Evolutionary conservation across 2,113 vertebrate species (phyloP).

Genomic region (Thunnus thynnus): DNA sequence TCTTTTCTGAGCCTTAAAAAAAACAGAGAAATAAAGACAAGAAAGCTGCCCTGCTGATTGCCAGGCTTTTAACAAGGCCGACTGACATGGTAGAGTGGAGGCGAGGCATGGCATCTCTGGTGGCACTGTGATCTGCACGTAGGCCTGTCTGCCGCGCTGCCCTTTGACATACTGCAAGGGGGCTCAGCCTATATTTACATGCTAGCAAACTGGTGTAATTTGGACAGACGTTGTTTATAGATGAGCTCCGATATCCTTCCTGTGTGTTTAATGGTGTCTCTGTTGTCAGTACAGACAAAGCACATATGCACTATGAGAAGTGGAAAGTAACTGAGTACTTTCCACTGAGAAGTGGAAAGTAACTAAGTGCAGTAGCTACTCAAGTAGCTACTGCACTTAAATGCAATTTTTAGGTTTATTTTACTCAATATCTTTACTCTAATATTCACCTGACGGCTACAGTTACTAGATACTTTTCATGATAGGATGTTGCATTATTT

Average conservation of each 20-base stretch:
- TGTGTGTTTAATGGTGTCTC: neutral
- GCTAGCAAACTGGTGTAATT: neutral
- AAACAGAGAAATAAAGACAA: neutral
- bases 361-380: too few relatives aligned
- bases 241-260: slow-evolving; percentile 4
- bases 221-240: slow-evolving; percentile 30
- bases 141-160: slow-evolving; percentile 40
- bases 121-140: slow-evolving; percentile 64
- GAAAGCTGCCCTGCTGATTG: slow-evolving; percentile 4
- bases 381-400: neutral
- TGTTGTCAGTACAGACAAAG: neutral
- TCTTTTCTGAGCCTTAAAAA: neutral
- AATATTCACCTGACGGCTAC: too few relatives aligned
- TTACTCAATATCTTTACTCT: too few relatives aligned
- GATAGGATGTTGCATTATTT: too few relatives aligned
- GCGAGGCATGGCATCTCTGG: slow-evolving; percentile 54
- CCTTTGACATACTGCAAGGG: slow-evolving; percentile 23
- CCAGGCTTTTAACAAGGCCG: slow-evolving; percentile 40
- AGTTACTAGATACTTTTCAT: too few relatives aligned
- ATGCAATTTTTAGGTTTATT: neutral
- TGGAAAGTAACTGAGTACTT: neutral
- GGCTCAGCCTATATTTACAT: slow-evolving; percentile 20
- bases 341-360: too few relatives aligned
- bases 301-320: neutral
- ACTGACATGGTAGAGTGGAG: slow-evolving; percentile 58